phyloP scores from a whole-genome alignment of 2,113 vertebrate genomes.

The Astatoreochromis straeleni region DNA sequence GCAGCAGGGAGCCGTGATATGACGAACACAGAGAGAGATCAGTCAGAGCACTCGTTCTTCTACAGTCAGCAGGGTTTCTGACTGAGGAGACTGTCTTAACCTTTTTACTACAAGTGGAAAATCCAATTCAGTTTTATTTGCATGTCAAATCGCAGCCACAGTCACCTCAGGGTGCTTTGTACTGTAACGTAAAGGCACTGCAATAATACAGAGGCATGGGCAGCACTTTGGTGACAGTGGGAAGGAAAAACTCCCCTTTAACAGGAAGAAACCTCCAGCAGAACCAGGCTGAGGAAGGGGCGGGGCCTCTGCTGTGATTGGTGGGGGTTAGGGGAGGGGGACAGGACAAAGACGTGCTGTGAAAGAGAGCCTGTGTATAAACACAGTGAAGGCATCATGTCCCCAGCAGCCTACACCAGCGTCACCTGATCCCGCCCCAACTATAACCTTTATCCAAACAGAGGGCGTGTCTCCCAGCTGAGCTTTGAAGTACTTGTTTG shows the following conservation, averaged over 20 bases:
- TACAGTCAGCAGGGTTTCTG: background rate
- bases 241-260: accelerated
- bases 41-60: background rate
- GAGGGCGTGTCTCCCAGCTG: background rate
- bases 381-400: background rate
- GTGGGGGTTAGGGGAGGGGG: background rate
- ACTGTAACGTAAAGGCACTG: accelerated
- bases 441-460: background rate
- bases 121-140: accelerated
- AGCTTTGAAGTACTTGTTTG: background rate
- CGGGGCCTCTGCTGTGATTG: background rate
- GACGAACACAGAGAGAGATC: background rate
- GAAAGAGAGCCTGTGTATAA: accelerated
- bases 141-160: background rate
- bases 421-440: accelerated
- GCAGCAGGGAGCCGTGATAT: background rate
- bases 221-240: accelerated
- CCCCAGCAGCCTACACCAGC: accelerated
- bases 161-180: accelerated
- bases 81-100: background rate
- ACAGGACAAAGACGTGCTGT: accelerated
- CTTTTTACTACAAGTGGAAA: background rate
- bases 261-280: accelerated
- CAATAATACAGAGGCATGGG: accelerated
- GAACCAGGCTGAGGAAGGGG: accelerated